Evolutionary conservation across 2,797 vertebrate genomes (phyloP), one percentile per base, ranked within the genome.

Genomic region (Mallotus villosus): DNA sequence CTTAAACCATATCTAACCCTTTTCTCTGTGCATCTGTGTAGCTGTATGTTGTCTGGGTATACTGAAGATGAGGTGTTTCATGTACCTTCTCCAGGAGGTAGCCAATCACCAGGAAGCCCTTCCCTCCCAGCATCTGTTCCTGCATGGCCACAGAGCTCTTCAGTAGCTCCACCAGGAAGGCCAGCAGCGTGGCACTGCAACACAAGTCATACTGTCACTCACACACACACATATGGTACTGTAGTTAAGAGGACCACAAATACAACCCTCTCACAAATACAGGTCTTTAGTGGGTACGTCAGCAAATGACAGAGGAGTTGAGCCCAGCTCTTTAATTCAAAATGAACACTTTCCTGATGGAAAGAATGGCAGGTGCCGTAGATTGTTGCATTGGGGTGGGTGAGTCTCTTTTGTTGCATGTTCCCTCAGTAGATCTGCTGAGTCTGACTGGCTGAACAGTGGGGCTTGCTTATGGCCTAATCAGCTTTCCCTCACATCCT

Each of bases 141-240:
- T 99, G 98, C 97, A 98, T 99, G 84, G 97, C 96, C 81, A 99
- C 93, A 0, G 98, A 99, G 89, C 97, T 99, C 93, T 96, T 98
- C 89, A 99, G 80, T 81, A 99, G 86, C 87, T 99, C 98, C 94
- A 99, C 94, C 82, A 99, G 93, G 87, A 99, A 99, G 61, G 96
- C 91, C 90, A 99, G 84, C 77, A 99, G 92, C 71, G 96, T 97
- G 66, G 92, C 91, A 68, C 91, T 93, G 70, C 55, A 27, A 53
- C 66, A 68, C 51, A 37, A 14, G 14, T 46, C 41, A 46, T 12
- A 46, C 11, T 46, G 41, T 46, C 41, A 46, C 41, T 46, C 27
- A 68, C 53, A 68, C 49, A 71, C 64, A 46, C n/a, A 64, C 32
- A 64, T 7, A 55, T 4, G 9, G 12, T 46, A 14, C 41, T 46